Evolutionary conservation across 2,888 invertebrate genomes (phyloP), one percentile per base, ranked within the genome.

Genomic region (Erynnis tages): DNA sequence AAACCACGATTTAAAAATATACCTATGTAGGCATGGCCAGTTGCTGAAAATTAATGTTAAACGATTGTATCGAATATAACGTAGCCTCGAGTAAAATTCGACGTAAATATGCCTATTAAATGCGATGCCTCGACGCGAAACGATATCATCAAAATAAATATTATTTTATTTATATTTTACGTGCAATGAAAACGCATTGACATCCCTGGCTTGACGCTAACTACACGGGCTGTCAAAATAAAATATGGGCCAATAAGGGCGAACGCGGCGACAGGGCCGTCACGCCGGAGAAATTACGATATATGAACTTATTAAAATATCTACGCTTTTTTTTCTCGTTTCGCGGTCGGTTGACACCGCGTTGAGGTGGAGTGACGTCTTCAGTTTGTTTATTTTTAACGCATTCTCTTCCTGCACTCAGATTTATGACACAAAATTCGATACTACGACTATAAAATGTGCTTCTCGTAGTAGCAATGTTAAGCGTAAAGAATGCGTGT

Each of bases 291-390:
- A 75, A 76, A 77, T 78, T 73, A 79, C 79, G 73, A 84, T 82
- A 75, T 82, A 84, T 79, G 83, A 83, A 86, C 79, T 87, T 86
- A 88, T 87, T 88, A 86, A 86, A 87, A 85, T 85, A 75, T 82
- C 82, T 70, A 54, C 59, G 56, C 59, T 63, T 63, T 59, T 79
- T 80, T 83, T 82, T 81, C 71, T 79, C 70, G 74, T 80, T 83
- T 80, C 80, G 79, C 81, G 81, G 71, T 81, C 70, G 74, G 75
- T 57, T 80, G 82, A 78, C 79, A 77, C 61, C 66, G 67, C 68
- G 71, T 66, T 67, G 63, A 69, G 67, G 71, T 67, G 71, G 61
- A 67, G 57, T 73, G 75, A 66, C 69, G 58, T 38, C 7, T 11
- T 40, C 23, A 13, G 48, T 32, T 40, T 48, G 16, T 48, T 48